Evolutionary conservation across 53 echinoderm and acorn worm genomes (phyloP).

Genomic region (Echinarachnius parma): DNA sequence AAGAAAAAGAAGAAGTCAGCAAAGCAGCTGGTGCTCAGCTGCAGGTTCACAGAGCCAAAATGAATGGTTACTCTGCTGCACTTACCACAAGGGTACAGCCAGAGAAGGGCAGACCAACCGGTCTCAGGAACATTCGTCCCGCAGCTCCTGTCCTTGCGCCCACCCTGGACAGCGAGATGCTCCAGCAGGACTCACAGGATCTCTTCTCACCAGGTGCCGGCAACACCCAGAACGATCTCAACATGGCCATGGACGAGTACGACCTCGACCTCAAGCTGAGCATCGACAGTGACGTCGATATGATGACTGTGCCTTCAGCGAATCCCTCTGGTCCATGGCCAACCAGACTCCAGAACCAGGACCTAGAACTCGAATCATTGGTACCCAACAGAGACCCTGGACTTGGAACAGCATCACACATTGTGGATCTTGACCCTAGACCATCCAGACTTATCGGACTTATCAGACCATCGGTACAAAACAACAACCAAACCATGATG

Average conservation of each 20-base stretch:
- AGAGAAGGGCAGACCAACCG: no score
- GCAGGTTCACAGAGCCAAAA: no score
- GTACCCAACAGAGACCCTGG: no score
- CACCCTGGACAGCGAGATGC: slow-evolving; percentile 16
- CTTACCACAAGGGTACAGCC: not conserved
- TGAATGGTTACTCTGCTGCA: no score
- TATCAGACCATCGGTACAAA: slow-evolving; percentile 6
- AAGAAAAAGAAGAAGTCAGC: not conserved
- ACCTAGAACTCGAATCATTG: not conserved
- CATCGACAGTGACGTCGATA: slow-evolving; percentile 50
- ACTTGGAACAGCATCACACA: slow-evolving; percentile 8
- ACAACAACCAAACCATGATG: not conserved
- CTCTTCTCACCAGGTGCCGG: slow-evolving; percentile 20
- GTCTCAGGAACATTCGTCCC: not conserved
- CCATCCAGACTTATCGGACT: no score
- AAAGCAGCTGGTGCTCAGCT: not conserved
- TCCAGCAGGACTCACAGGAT: slow-evolving; percentile 14
- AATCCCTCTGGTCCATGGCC: slow-evolving; percentile 32
- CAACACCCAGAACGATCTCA: slow-evolving; percentile 38
- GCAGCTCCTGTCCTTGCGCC: slow-evolving; percentile 6
- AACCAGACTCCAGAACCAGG: no score
- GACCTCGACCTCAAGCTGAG: slow-evolving; percentile 51
- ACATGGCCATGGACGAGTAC: slow-evolving; percentile 49
- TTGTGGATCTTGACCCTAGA: not conserved
- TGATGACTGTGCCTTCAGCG: no score